phyloP scores from a whole-genome alignment of 2,888 invertebrate species.

The Imbricaverruca yamaguchii region DNA sequence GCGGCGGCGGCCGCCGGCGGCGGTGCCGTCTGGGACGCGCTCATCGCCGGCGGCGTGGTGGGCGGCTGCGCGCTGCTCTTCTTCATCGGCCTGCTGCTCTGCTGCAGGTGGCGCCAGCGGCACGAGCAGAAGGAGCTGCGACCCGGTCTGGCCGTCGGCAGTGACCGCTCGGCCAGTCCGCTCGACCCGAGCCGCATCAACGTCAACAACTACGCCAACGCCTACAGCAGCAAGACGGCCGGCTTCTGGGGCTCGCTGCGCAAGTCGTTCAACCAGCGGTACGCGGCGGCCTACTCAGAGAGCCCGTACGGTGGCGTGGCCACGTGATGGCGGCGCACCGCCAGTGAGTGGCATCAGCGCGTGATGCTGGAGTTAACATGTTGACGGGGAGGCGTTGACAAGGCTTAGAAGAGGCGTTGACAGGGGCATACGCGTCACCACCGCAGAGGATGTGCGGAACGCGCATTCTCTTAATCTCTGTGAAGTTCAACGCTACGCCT shows the following conservation, averaged over 20 bases:
- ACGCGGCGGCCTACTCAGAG: not conserved
- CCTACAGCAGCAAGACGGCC: not conserved
- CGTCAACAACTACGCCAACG: not conserved
- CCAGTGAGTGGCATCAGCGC: too few species aligned
- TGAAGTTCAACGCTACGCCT: too few species aligned
- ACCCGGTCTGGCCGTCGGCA: not conserved
- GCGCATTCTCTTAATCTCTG: too few species aligned
- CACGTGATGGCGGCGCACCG: not conserved
- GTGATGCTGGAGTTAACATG: too few species aligned
- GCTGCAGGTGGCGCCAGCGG: not conserved
- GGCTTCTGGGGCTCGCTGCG: constrained; percentile 20
- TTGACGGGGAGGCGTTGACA: too few species aligned
- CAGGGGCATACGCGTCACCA: too few species aligned
- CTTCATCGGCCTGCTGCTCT: constrained; percentile 10
- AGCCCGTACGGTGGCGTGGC: not conserved
- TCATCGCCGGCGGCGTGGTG: not conserved
- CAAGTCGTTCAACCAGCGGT: not conserved
- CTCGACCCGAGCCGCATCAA: not conserved
- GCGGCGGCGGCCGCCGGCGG: too few species aligned
- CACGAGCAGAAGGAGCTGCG: not conserved
- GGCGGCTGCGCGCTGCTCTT: not conserved
- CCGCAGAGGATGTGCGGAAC: too few species aligned
- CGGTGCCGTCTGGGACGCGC: not conserved
- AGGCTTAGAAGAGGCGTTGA: too few species aligned
- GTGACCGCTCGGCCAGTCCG: not conserved